These are phyloP conservation scores for Whitmania pigra DNA, from an alignment of 1,140 invertebrate species.

Conservation along the genomic window DNA sequence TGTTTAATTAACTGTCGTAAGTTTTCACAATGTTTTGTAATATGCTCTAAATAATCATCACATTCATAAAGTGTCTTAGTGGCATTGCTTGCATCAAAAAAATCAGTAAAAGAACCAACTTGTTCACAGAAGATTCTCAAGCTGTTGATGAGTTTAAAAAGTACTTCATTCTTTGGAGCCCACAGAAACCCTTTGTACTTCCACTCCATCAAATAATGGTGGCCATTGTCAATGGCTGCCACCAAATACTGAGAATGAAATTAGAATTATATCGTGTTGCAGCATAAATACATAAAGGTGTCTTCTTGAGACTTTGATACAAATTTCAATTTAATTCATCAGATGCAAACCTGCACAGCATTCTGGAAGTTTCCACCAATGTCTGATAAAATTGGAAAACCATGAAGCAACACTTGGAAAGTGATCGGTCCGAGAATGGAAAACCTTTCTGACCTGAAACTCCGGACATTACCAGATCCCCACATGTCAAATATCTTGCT, in stretches of 20 bases:
- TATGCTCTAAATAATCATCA: neutral
- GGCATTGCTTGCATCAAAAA: too few relatives aligned
- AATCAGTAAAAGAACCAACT: neutral
- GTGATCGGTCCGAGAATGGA: conserved; percentile 1
- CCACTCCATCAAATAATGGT: conserved; percentile 24
- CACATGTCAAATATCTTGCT: conserved; percentile 13
- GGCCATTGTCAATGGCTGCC: conserved; percentile 25
- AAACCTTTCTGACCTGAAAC: neutral
- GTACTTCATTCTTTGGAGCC: conserved; percentile 6
- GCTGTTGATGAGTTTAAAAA: conserved; percentile 31
- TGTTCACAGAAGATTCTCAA: conserved; percentile 27
- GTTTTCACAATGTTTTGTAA: neutral
- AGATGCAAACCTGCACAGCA: neutral
- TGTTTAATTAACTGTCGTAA: too few relatives aligned
- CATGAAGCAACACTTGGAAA: neutral
- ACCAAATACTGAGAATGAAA: conserved; percentile 14
- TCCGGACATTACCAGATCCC: neutral
- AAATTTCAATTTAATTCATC: neutral
- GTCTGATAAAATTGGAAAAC: neutral
- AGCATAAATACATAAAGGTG: too few relatives aligned
- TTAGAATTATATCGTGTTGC: neutral
- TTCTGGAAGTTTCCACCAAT: conserved; percentile 9
- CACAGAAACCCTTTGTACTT: neutral
- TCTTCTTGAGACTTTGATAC: too few relatives aligned
- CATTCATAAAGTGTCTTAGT: neutral